Evolutionary conservation across 2,888 invertebrate genomes (phyloP).

Genomic region (Sceliomorpha sp.): DNA sequence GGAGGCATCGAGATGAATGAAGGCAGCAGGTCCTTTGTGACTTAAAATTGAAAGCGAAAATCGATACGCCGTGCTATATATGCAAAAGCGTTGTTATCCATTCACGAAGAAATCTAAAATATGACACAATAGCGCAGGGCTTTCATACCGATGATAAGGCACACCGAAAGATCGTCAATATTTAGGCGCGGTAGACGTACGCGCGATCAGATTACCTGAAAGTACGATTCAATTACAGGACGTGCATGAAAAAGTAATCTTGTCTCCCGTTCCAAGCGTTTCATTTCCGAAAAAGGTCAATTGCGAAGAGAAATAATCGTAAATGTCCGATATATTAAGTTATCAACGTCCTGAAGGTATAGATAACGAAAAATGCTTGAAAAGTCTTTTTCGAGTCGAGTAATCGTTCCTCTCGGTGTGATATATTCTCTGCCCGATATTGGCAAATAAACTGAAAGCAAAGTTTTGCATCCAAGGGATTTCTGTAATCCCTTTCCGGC

Average conservation of each 20-base stretch:
- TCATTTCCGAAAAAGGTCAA: too few species aligned
- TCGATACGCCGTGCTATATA: slow-evolving; percentile 2
- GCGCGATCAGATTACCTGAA: too few species aligned
- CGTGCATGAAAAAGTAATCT: too few species aligned
- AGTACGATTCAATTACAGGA: too few species aligned
- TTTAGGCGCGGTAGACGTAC: too few species aligned
- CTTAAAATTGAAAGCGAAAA: slow-evolving; percentile 8
- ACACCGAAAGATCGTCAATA: too few species aligned
- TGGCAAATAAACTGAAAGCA: slow-evolving; percentile 38
- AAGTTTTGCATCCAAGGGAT: slow-evolving; percentile 73
- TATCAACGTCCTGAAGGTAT: slow-evolving; percentile 1
- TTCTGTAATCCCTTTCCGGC: slow-evolving; percentile 71
- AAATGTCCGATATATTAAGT: background rate
- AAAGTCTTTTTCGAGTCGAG: slow-evolving; percentile 17
- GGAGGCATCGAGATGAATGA: slow-evolving; percentile 27
- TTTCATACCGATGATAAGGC: slow-evolving; percentile 13
- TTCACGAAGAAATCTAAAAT: slow-evolving; percentile 10
- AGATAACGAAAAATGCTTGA: slow-evolving; percentile 1
- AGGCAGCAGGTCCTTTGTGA: slow-evolving; percentile 7
- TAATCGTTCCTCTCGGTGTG: slow-evolving; percentile 8
- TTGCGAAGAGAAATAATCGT: background rate
- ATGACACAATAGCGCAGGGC: slow-evolving; percentile 4
- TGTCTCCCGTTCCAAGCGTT: too few species aligned
- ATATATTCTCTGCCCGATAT: slow-evolving; percentile 25
- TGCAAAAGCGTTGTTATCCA: slow-evolving; percentile 8